Evolutionary conservation across 2,113 vertebrate genomes (phyloP), one percentile per base, ranked within the genome.

Genomic region (Dasyprocta punctata): DNA sequence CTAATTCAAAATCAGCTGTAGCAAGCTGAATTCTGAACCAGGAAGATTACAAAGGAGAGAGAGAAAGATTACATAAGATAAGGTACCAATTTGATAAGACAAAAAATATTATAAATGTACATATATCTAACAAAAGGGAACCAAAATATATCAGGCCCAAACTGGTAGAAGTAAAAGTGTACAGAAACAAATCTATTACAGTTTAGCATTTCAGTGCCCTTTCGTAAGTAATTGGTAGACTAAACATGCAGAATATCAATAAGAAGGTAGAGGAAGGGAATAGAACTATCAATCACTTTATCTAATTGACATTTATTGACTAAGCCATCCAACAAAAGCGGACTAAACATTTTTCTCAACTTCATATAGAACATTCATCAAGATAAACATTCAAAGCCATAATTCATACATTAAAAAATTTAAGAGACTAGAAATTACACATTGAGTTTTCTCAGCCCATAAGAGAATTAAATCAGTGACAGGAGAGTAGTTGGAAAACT

Each of bases 281-380:
- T 28, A 83, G 12, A 93, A 81, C 49, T 54, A 71, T 90, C 17
- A 75, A 90, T 81, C 75, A 38, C 36, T 77, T 96, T 90, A 75
- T 73, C 86, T 93, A 86, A 90, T 61, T 30, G 12, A 90, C 75
- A 87, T 82, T 83, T 83, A 60, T n/a, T 49, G 47, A 75, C 78
- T 77, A 75, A 78, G 56, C 61, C 54, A 81, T 56, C 73, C 49
- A 86, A 73, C 5, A 58, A 86, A 6, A 58, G 33, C 33, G 20
- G 61, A 90, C 90, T 69, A 38, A 58, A 87, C 77, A 83, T 61
- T 61, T 24, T 81, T 77, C 36, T 47, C n/a, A 83, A 61, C 20
- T n/a, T 81, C 36, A 75, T 22, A 49, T 12, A 9, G 20, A 49
- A 60, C 19, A 67, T 52, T 67, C 49, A 82, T 33, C 75, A 38